phyloP scores from a whole-genome alignment of 2,888 invertebrate genomes.

The Mycalesis mineus region DNA sequence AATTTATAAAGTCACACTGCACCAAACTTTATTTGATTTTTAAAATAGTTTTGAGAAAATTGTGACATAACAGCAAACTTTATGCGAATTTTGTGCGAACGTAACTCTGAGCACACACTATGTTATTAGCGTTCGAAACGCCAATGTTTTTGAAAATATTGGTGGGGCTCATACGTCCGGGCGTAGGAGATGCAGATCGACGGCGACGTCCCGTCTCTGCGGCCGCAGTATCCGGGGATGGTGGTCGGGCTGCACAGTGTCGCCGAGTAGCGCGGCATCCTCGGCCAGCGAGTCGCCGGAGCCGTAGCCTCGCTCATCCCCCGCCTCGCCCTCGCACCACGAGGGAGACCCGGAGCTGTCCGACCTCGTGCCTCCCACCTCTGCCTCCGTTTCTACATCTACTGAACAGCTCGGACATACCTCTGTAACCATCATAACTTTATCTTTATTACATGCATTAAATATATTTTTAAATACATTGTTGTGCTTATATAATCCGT shows the following conservation, averaged over 20 bases:
- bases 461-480: too few relatives aligned
- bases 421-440: constrained; percentile 51
- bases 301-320: constrained; percentile 73
- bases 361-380: constrained; percentile 57
- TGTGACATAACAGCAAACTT: constrained; percentile 6
- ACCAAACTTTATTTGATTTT: constrained; percentile 40
- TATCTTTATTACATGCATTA: neutral
- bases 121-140: neutral
- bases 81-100: constrained; percentile 13
- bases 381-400: constrained; percentile 67
- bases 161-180: constrained; percentile 57
- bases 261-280: constrained; percentile 66
- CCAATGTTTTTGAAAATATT: neutral
- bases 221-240: constrained; percentile 51
- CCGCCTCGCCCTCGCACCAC: constrained; percentile 77
- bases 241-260: constrained; percentile 41
- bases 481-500: too few relatives aligned
- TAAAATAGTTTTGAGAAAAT: constrained; percentile 1
- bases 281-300: constrained; percentile 74
- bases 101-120: constrained; percentile 14
- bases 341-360: constrained; percentile 72
- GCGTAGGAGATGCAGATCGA: constrained; percentile 68
- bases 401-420: constrained; percentile 69
- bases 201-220: constrained; percentile 66
- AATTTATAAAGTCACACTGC: constrained; percentile 42